phyloP scores from a whole-genome alignment of 1,140 invertebrate species.

The Megathymus violae region DNA sequence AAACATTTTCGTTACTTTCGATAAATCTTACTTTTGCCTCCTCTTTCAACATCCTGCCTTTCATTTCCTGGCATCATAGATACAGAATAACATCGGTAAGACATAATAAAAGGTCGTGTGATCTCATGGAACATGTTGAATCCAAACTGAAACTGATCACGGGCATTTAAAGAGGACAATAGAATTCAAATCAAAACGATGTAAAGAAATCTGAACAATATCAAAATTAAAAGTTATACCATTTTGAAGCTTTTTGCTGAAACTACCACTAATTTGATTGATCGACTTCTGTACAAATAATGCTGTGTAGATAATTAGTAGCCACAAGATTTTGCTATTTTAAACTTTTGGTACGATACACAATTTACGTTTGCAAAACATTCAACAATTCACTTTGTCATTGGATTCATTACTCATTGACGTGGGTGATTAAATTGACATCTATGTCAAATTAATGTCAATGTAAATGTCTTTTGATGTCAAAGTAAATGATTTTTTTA shows the following conservation, averaged over 20 bases:
- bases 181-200: background rate
- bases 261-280: background rate
- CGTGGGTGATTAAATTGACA: no score
- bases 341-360: background rate
- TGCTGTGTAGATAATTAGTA: conserved; percentile 6
- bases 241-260: conserved; percentile 43
- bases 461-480: conserved; percentile 21
- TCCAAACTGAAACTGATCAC: conserved; percentile 88
- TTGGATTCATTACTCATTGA: no score
- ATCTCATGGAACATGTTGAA: conserved; percentile 94
- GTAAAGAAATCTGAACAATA: no score
- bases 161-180: conserved; percentile 47
- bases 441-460: background rate
- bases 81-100: conserved; percentile 96
- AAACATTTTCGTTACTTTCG: no score
- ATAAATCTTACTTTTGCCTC: conserved; percentile 98
- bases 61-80: conserved; percentile 98
- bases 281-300: conserved; percentile 39
- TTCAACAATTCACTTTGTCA: no score
- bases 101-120: conserved; percentile 91
- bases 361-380: no score
- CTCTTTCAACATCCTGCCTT: conserved; percentile 97
- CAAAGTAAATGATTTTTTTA: no score
- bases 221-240: conserved; percentile 41
- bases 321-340: background rate